Percentiles rank a stretch among this genome's conserved stretches.
These are phyloP conservation scores for Calyptomena viridis DNA, from an alignment of 2,113 vertebrate genomes.

Conservation along the genomic window DNA sequence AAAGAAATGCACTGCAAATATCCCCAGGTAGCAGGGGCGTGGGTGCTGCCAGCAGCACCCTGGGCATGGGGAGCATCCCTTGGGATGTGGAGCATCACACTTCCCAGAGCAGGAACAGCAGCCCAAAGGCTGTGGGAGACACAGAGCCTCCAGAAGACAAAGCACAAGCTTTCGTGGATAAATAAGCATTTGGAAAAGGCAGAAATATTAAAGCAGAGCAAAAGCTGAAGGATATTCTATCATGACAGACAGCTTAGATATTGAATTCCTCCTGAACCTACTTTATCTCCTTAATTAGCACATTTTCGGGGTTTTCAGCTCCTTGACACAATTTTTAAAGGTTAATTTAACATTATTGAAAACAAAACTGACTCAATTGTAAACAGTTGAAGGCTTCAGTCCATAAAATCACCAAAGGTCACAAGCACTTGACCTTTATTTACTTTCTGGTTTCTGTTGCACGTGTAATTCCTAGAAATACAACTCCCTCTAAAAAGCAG, in stretches of 20 bases:
- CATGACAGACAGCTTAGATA: not conserved
- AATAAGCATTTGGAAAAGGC: not conserved
- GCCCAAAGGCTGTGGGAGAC: not conserved
- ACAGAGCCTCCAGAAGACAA: not conserved
- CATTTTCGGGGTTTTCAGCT: not conserved
- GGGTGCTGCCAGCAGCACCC: not conserved
- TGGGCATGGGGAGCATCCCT: not conserved
- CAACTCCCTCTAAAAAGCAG: not conserved
- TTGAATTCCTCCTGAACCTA: slow-evolving; percentile 23
- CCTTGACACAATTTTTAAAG: slow-evolving; percentile 39
- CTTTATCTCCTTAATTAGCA: slow-evolving; percentile 47
- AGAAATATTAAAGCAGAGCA: not conserved
- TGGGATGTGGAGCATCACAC: accelerated
- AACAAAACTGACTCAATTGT: slow-evolving; percentile 21
- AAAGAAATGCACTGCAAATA: not conserved
- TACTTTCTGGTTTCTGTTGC: not conserved
- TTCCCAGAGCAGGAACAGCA: not conserved
- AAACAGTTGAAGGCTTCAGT: slow-evolving; percentile 1
- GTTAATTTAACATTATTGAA: slow-evolving; percentile 41
- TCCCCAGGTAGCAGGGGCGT: not conserved
- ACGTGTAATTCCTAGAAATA: not conserved
- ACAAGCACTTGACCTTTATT: not conserved
- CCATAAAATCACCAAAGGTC: not conserved
- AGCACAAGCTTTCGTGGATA: not conserved
- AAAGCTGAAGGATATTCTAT: not conserved